phyloP scores from a whole-genome alignment of 2,888 invertebrate species.

The Sepiola atlantica region DNA sequence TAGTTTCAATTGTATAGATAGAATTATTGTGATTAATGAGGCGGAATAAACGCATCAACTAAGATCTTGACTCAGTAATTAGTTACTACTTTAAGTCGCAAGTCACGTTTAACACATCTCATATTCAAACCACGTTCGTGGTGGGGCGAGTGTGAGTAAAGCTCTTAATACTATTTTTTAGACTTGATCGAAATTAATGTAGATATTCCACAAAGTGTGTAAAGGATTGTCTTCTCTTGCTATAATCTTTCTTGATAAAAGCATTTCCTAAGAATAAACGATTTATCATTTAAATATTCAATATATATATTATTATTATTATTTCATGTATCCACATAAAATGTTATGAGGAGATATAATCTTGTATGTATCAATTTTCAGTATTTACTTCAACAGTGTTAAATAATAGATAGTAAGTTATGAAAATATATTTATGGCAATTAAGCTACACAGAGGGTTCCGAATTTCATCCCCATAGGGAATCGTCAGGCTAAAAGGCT shows the following conservation, averaged over 20 bases:
- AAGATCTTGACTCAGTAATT: neutral
- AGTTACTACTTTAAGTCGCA: neutral
- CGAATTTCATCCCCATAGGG: too few relatives aligned
- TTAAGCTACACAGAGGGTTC: too few relatives aligned
- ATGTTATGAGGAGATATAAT: too few relatives aligned
- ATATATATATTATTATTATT: too few relatives aligned
- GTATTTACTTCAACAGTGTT: too few relatives aligned
- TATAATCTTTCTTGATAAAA: neutral
- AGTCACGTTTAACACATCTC: neutral
- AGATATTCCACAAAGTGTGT: too few relatives aligned
- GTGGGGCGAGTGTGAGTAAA: neutral
- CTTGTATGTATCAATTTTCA: too few relatives aligned
- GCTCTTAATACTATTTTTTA: neutral
- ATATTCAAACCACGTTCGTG: neutral
- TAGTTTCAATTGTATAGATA: neutral
- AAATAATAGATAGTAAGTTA: too few relatives aligned
- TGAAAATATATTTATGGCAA: too few relatives aligned
- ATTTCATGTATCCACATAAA: too few relatives aligned
- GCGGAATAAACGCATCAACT: neutral
- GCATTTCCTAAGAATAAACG: neutral
- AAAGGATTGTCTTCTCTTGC: neutral
- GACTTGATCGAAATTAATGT: neutral
- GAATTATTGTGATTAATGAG: slow-evolving; percentile 9
- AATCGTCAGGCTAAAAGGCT: too few relatives aligned
- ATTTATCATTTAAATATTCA: neutral